Base-by-base conservation (phyloP, 2,113 vertebrate genomes). In the Nicator chloris region DNA sequence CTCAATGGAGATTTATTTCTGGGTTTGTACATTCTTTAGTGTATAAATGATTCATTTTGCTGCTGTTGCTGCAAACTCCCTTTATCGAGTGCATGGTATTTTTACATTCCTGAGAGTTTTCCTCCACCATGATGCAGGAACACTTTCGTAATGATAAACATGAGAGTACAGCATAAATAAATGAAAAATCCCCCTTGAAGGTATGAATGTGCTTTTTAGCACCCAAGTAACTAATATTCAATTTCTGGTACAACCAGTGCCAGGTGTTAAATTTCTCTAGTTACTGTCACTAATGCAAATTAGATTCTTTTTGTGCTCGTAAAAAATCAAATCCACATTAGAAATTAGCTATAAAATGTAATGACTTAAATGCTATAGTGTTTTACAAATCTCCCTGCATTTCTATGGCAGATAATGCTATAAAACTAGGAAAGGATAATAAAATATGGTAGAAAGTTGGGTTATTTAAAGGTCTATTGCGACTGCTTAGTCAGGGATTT, bases 261-360 rank as follows among this genome's bases (percentile, higher is more conserved):
- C 98, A 98, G 98, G 98, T 98, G 98, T 98, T 98, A 98, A 98
- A 98, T 98, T 98, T 98, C 98, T 98, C 97, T 97, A 98, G 97
- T 98, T 98, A 98, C 98, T 98, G 98, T 98, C 98, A 98, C 98
- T 98, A 98, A 98, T 98, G 98, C 98, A 98, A 98, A 98, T 98
- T 97, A 98, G 98, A 98, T 98, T 98, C 98, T 98, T 98, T 98
- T 98, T 97, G 97, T 96, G 98, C 98, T 98, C 98, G 0, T 98
- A 98, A 98, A 98, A 98, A 98, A 98, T 98, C 98, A 98, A 98
- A 98, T 98, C 98, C 98, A 98, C 98, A 98, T 98, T 98, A 98
- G 98, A 98, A 98, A 98, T 98, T 98, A 98, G 98, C 98, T 98
- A 98, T 98, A 98, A 98, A 98, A 98, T 97, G 97, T 98, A 98